Evolutionary conservation across 2,797 vertebrate genomes (phyloP), one percentile per base, ranked within the genome.

Genomic region (Diplodus puntazzo): DNA sequence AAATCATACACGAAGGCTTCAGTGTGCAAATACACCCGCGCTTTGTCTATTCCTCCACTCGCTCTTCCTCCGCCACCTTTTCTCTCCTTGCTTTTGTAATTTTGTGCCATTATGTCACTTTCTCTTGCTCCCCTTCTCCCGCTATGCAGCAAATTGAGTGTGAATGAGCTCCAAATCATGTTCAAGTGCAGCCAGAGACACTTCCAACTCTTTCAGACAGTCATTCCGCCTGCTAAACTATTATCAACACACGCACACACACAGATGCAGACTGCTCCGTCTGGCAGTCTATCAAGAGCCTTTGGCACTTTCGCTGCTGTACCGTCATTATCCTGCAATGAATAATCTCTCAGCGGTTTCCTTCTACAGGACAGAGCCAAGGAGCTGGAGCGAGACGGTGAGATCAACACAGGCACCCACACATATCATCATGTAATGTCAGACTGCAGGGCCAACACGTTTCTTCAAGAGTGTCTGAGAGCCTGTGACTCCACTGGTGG

Each of bases 101-200:
- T 81, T 77, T 17, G 7, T 60, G 18, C 79, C n/a, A 8, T 62
- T 46, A 52, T 17, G 55, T 69, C 53, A 81, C 48, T 50, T 20
- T 27, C 48, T 20, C 63, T n/a, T 21, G 34, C 54, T 64, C 70
- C 65, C 23, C 53, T 61, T 69, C 49, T 72, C 17, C 30, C 27
- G 9, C 74, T 73, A 49, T 62, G 70, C 70, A 63, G 68, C 68
- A 84, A 89, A 91, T 88, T 77, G 77, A 82, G 79, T 85, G 82
- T 90, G 83, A 90, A 85, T 70, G 83, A 88, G 86, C 70, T 81
- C 79, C 86, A 90, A 88, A 91, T 91, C 82, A 87, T 80, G 75
- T 87, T 89, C 80, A 83, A 92, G 89, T 88, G 82, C 87, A 85
- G 84, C 85, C 83, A 69, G 79, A 85, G 75, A 87, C 87, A 87